A percentile compares a stretch with the other conserved stretches of the same genome.
Evolutionary conservation across 37 sponge, comb jelly and placozoan species (phyloP).

Genomic region (Oopsacas minuta): DNA sequence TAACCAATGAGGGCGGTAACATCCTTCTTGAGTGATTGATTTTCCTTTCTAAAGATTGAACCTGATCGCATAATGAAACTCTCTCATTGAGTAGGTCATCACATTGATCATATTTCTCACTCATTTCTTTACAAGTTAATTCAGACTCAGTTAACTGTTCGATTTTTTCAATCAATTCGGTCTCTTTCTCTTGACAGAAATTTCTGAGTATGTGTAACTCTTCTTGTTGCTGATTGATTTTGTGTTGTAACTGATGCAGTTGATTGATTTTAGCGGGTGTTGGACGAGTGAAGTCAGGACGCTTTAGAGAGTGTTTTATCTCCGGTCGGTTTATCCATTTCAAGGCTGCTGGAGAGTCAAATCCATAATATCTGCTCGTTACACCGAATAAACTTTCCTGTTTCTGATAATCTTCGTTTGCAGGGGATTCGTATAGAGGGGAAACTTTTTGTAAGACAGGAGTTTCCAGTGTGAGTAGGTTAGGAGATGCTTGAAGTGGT

Average conservation of each 20-base stretch:
- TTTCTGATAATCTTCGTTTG: not conserved
- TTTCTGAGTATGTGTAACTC: not conserved
- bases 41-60: not conserved
- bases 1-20: not conserved
- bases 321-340: slow-evolving; percentile 14
- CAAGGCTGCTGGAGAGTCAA: not conserved
- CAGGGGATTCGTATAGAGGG: not conserved
- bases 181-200: not conserved
- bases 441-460: not conserved
- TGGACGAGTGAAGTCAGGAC: not conserved
- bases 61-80: not conserved
- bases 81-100: not conserved
- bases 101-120: not conserved
- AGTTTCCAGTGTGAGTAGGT: not conserved
- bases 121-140: not conserved
- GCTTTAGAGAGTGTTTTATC: not conserved
- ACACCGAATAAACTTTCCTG: not conserved
- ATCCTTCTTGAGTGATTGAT: not conserved
- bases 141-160: not conserved
- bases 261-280: not conserved
- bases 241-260: not conserved
- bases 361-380: not conserved
- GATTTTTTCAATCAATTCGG: not conserved
- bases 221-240: not conserved
- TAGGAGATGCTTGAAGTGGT: not conserved